These are phyloP conservation scores for Procambarus virginalis DNA, from an alignment of 1,140 invertebrate species.

Conservation along the genomic window DNA sequence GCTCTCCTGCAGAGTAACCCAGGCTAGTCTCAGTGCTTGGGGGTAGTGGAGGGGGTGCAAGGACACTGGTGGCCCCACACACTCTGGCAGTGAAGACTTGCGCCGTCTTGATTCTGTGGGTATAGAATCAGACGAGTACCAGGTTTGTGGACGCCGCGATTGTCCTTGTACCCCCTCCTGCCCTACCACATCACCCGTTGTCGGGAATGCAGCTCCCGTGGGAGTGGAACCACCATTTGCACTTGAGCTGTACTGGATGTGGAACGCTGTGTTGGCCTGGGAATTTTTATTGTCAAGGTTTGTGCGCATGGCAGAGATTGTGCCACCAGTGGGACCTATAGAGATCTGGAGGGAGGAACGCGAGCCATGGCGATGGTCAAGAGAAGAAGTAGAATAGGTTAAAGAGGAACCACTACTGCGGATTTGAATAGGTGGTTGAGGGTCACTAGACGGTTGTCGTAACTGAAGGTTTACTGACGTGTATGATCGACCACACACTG, in stretches of 20 bases:
- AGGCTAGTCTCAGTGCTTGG: constrained; percentile 47
- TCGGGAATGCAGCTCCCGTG: constrained; percentile 57
- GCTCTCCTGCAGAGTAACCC: constrained; percentile 51
- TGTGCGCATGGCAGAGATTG: constrained; percentile 70
- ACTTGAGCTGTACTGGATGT: constrained; percentile 68
- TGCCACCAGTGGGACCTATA: constrained; percentile 70
- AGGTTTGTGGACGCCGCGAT: constrained; percentile 50
- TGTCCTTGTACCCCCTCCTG: constrained; percentile 56
- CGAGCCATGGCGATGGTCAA: constrained; percentile 69
- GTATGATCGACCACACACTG: constrained; percentile 68
- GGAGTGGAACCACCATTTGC: constrained; percentile 51
- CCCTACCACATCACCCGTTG: constrained; percentile 57
- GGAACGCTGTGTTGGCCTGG: constrained; percentile 70
- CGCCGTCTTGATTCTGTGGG: constrained; percentile 41
- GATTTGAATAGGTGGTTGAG: constrained; percentile 69
- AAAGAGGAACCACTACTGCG: constrained; percentile 67
- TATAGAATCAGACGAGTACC: constrained; percentile 50
- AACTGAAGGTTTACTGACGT: constrained; percentile 69
- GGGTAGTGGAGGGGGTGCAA: constrained; percentile 62
- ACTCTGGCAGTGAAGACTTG: constrained; percentile 63
- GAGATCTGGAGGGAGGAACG: constrained; percentile 70
- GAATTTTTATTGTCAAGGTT: constrained; percentile 69
- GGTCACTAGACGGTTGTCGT: constrained; percentile 65
- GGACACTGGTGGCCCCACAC: constrained; percentile 59
- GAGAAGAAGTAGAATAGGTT: constrained; percentile 69